Conservation (phyloP, 2,113 vertebrate genomes). For the Neotragus pygmaeus region DNA sequence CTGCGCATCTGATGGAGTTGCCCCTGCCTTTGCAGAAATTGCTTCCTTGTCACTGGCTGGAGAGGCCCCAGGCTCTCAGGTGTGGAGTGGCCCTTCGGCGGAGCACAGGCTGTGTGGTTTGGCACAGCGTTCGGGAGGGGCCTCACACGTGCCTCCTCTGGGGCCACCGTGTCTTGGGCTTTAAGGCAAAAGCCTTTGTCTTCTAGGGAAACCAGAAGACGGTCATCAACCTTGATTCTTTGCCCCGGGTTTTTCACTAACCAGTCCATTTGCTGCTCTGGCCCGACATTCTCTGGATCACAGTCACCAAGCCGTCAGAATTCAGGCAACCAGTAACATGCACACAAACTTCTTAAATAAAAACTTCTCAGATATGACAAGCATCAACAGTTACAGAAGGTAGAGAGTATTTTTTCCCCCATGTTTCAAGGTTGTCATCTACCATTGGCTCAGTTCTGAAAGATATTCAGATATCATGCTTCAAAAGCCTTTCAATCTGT, state of each 20-base stretch:
- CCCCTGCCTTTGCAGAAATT: neutral
- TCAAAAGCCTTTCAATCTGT: neutral
- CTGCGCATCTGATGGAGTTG: neutral
- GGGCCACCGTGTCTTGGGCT: neutral
- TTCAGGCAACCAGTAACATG: neutral
- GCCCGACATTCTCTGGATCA: neutral
- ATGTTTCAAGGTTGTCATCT: neutral
- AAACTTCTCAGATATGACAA: neutral
- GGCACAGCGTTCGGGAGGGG: neutral
- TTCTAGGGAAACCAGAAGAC: neutral
- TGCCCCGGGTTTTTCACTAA: neutral
- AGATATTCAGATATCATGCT: neutral
- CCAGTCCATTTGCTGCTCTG: neutral
- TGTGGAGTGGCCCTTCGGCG: neutral
- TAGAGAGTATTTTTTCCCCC: neutral
- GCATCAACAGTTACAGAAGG: neutral
- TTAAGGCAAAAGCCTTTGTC: neutral
- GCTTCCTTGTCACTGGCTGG: neutral
- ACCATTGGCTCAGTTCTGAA: neutral
- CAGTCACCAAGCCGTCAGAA: neutral
- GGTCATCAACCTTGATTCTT: no score
- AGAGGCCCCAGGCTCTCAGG: neutral
- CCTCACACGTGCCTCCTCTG: neutral
- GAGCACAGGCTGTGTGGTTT: neutral
- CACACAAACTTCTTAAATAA: neutral